Evolutionary conservation across 30 jellyfish, hydroid and myxozoan genomes (phyloP).

Genomic region (Pelagia noctiluca): DNA sequence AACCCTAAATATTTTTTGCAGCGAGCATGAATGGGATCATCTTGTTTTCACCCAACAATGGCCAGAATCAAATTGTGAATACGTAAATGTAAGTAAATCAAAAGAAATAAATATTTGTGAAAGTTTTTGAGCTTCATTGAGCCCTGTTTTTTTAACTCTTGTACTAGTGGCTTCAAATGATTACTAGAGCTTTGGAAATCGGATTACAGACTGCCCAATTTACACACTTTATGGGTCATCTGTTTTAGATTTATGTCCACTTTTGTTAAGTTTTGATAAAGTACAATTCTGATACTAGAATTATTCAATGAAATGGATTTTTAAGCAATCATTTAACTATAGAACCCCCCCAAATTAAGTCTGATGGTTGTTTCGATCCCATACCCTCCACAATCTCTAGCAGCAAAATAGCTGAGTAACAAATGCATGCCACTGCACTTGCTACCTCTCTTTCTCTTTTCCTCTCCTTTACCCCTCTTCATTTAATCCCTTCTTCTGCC

Average conservation of each 20-base stretch:
- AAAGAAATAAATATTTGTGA: not conserved
- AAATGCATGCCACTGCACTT: no score
- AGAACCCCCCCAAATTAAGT: no score
- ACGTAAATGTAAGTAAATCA: constrained; percentile 67
- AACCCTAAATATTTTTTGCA: no score
- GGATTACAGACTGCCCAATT: not conserved
- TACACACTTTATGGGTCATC: not conserved
- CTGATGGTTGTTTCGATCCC: no score
- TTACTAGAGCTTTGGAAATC: not conserved
- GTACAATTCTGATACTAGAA: no score
- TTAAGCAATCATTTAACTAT: no score
- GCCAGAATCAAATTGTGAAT: constrained; percentile 78
- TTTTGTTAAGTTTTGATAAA: not conserved
- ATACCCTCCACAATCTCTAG: no score
- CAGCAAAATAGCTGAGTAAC: no score
- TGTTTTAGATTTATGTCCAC: not conserved
- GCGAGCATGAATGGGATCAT: constrained; percentile 77
- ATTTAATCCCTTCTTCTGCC: not conserved
- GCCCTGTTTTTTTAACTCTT: not conserved
- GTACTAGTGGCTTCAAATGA: not conserved
- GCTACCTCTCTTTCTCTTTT: no score
- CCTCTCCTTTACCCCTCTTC: no score
- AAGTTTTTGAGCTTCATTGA: not conserved
- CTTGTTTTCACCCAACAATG: constrained; percentile 71
- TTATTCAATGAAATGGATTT: no score